Evolutionary conservation across 2,113 vertebrate genomes (phyloP).

Genomic region (Cricetomys ansorgei): DNA sequence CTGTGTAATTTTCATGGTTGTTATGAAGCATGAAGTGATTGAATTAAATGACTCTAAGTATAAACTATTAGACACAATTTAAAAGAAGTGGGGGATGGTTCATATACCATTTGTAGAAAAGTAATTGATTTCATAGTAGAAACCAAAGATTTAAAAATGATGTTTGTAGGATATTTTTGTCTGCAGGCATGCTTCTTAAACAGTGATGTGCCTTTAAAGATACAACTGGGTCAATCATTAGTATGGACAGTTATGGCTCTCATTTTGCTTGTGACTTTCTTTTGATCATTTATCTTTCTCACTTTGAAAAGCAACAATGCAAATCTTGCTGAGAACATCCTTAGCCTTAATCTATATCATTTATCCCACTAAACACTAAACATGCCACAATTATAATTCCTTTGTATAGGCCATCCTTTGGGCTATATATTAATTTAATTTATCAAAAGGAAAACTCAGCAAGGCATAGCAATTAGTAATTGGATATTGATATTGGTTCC

Average conservation of each 20-base stretch:
- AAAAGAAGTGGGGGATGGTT: background rate
- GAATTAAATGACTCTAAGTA: background rate
- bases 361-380: constrained; percentile 20
- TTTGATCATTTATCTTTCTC: constrained; percentile 14
- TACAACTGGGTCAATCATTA: background rate
- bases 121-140: constrained; percentile 36
- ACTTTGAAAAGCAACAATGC: background rate
- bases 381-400: background rate
- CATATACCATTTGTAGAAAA: background rate
- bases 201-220: constrained; percentile 26
- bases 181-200: background rate
- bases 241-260: background rate
- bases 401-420: constrained; percentile 30
- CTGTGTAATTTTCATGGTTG: background rate
- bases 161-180: constrained; percentile 12
- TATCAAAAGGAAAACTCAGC: background rate
- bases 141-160: background rate
- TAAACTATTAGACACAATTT: background rate
- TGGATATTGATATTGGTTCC: background rate
- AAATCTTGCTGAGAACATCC: constrained; percentile 19
- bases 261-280: background rate
- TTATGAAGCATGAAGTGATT: constrained; percentile 26
- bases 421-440: constrained; percentile 19
- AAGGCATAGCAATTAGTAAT: background rate
- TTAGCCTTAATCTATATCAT: background rate